These are phyloP conservation scores for Nothobranchius furzeri DNA, from an alignment of 2,113 vertebrate genomes.

Conservation along the genomic window DNA sequence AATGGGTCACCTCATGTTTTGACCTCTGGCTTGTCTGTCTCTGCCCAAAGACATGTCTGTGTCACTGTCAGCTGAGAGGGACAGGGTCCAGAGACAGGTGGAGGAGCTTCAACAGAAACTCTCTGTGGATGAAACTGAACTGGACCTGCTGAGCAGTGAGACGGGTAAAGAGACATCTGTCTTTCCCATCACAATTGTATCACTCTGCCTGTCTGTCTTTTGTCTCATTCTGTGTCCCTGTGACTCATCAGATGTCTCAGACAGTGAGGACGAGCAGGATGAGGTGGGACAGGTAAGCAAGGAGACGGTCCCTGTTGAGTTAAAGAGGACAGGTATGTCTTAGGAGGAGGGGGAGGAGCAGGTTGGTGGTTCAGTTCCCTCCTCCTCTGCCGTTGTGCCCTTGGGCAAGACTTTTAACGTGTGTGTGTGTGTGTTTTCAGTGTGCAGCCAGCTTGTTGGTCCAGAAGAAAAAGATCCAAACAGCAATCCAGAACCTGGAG, in stretches of 20 bases:
- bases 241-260: slow-evolving; percentile 38
- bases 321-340: background rate
- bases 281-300: slow-evolving; percentile 30
- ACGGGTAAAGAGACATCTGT: slow-evolving; percentile 42
- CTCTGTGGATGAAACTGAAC: slow-evolving; percentile 32
- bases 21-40: background rate
- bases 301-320: background rate
- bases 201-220: background rate
- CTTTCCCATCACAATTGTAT: too few relatives aligned
- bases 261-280: slow-evolving; percentile 11
- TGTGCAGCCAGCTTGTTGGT: slow-evolving; percentile 45
- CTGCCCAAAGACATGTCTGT: slow-evolving; percentile 52
- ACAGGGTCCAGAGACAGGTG: slow-evolving; percentile 60
- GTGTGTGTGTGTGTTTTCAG: slow-evolving; percentile 18
- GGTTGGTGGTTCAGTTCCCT: too few relatives aligned
- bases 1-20: background rate
- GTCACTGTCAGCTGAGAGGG: slow-evolving; percentile 54
- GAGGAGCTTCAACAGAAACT: slow-evolving; percentile 55
- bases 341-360: too few relatives aligned
- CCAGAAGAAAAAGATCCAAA: slow-evolving; percentile 55
- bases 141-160: slow-evolving; percentile 62
- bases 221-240: background rate
- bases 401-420: too few relatives aligned
- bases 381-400: too few relatives aligned
- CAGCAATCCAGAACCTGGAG: slow-evolving; percentile 65